Conservation (phyloP, 2,888 invertebrate species). For the Loripinus fragilis region DNA sequence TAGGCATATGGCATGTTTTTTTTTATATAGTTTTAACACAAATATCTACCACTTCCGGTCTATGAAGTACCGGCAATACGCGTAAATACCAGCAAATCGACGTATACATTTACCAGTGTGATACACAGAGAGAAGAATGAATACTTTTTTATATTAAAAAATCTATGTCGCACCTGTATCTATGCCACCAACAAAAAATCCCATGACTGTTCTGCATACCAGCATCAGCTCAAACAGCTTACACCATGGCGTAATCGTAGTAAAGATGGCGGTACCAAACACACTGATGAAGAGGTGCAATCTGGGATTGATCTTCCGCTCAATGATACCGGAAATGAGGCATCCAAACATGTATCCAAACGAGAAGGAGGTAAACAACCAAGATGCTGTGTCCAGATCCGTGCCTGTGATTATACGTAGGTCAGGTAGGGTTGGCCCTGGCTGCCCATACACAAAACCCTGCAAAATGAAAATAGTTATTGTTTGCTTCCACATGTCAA, state of each 20-base stretch:
- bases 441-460: slow-evolving; percentile 14
- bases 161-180: slow-evolving; percentile 67
- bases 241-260: slow-evolving; percentile 81
- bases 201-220: slow-evolving; percentile 72
- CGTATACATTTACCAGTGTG: too few species aligned
- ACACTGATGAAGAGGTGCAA: slow-evolving; percentile 79
- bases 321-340: slow-evolving; percentile 12
- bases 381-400: slow-evolving; percentile 1
- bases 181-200: slow-evolving; percentile 81
- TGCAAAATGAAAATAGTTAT: background rate
- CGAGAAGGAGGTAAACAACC: slow-evolving; percentile 20
- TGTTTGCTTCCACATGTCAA: too few species aligned
- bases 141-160: too few species aligned
- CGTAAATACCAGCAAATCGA: too few species aligned
- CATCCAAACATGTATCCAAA: slow-evolving; percentile 13
- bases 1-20: too few species aligned
- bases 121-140: too few species aligned
- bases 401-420: slow-evolving; percentile 1
- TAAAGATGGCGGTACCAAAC: slow-evolving; percentile 76
- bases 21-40: too few species aligned
- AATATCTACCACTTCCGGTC: too few species aligned
- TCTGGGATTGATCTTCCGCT: slow-evolving; percentile 67
- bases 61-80: too few species aligned
- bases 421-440: slow-evolving; percentile 19
- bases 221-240: slow-evolving; percentile 70